Conservation (phyloP, 2,113 vertebrate species). For the Psilopsiagon aymara region DNA sequence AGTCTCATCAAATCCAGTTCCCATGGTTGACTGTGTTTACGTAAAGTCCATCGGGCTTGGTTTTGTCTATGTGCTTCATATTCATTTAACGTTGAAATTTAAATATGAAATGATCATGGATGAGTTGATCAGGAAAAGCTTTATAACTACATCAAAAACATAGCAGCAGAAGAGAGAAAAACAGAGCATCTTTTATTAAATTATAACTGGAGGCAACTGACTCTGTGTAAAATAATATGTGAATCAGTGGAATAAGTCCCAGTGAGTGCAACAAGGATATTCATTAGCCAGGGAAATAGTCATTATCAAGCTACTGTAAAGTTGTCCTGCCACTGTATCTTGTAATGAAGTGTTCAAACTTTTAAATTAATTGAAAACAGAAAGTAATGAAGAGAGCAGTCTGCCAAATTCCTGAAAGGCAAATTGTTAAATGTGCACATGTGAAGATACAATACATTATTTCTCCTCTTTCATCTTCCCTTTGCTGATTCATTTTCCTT, state of each 20-base stretch:
- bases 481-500: background rate
- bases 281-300: background rate
- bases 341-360: constrained; percentile 1
- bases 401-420: background rate
- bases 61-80: background rate
- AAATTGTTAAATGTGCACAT: background rate
- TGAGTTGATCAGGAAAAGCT: background rate
- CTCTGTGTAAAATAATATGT: background rate
- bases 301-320: background rate
- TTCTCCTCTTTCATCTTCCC: background rate
- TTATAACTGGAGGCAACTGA: background rate
- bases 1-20: background rate
- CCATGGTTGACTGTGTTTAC: fast-evolving
- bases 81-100: background rate
- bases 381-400: background rate
- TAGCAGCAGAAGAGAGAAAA: background rate
- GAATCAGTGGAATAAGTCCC: background rate
- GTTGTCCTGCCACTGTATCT: background rate
- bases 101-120: background rate
- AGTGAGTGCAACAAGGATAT: background rate
- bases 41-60: background rate
- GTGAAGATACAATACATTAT: background rate
- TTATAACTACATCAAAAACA: background rate
- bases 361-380: constrained; percentile 13
- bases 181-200: constrained; percentile 19